Evolutionary conservation across 1,140 invertebrate species (phyloP), one percentile per base, ranked within the genome.

Genomic region (Drosophila obscura): DNA sequence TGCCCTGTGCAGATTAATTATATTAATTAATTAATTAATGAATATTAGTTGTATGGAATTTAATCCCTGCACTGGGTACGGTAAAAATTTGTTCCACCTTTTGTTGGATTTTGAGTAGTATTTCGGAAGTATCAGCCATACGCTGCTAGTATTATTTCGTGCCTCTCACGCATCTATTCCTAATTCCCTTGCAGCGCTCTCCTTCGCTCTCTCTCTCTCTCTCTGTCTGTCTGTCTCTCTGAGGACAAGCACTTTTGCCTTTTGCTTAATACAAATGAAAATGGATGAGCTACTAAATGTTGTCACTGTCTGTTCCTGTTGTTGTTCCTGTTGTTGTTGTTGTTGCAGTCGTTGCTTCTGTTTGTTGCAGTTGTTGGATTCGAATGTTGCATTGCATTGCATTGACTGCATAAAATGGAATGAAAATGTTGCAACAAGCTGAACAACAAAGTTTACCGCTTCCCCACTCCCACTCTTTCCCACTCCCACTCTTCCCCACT

Each of bases 241-340:
- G 11, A 39, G 35, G 35, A 39, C 11, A 13, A 13, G 35, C 35
- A 39, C 73, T 51, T 69, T 78, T 85, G 78, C 66, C 73, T 82
- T 82, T 79, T 72, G 79, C 82, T 88, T 77, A 87, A 83, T 79
- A 88, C 82, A 87, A 87, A 87, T 87, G 82, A 87, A 87, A 87
- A 87, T 87, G 83, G 82, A 87, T 87, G 83, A 87, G 82, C 79
- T 80, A 87, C 82, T 87, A 87, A 87, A 81, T 87, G 82, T 78
- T 82, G 66, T 79, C 82, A 56, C 62, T 73, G 79, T 39, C 35
- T 39, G 11, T 39, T 39, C 11, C 56, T 39, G 43, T 67, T 62
- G 73, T 39, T 41, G 28, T 50, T 51, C 41, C 58, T 45, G 50
- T 69, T 72, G 63, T 59, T 78, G 77, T 66, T 61, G 72, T 35